Percentiles rank a stretch among this genome's conserved stretches.
phyloP scores from a whole-genome alignment of 1,140 invertebrate species.

The Akabosia matsudoensis region DNA sequence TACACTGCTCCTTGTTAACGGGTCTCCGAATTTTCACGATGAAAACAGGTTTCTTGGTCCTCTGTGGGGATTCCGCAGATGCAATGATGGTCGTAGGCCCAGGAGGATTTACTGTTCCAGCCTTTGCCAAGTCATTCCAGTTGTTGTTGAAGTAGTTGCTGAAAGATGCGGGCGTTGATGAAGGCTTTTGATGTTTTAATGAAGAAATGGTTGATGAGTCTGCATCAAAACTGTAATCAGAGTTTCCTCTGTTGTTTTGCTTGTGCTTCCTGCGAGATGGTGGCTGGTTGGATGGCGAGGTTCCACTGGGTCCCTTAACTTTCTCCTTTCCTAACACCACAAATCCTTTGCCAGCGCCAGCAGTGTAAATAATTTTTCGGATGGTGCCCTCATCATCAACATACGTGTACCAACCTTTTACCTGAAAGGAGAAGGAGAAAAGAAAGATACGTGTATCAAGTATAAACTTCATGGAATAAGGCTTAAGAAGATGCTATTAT shows the following conservation, averaged over 20 bases:
- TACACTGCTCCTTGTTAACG: background rate
- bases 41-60: conserved; percentile 10
- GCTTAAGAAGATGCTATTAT: too few species aligned
- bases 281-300: background rate
- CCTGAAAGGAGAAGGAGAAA: background rate
- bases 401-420: conserved; percentile 11
- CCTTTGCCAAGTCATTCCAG: conserved; percentile 5
- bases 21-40: conserved; percentile 19
- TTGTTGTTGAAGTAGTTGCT: background rate
- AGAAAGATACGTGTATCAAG: too few species aligned
- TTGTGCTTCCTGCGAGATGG: background rate
- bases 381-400: conserved; percentile 13
- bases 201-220: background rate
- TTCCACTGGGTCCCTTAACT: conserved; percentile 15
- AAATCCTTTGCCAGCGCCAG: conserved; percentile 21
- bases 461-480: too few species aligned
- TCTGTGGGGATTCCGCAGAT: background rate
- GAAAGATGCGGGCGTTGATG: background rate
- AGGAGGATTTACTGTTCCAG: conserved; percentile 2
- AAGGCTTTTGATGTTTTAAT: conserved; percentile 1
- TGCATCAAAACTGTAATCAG: background rate
- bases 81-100: background rate
- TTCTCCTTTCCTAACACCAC: conserved; percentile 16
- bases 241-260: background rate
- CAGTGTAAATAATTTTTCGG: conserved; percentile 19